Base-by-base conservation (phyloP, 2,888 invertebrate genomes). In the Phasia obesa region DNA sequence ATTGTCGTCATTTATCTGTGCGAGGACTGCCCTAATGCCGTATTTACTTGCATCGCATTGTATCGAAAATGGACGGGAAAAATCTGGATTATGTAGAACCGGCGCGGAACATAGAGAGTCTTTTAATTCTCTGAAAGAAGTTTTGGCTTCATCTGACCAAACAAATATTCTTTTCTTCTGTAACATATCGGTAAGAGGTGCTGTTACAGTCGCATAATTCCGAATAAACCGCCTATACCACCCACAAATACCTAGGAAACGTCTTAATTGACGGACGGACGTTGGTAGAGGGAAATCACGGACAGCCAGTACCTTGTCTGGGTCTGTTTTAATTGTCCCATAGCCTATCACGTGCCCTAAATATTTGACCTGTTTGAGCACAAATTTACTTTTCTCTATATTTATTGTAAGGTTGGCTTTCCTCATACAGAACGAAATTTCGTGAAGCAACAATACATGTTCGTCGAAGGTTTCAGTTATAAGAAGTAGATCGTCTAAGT, bases 401-500 rank as follows among this genome's bases (percentile, higher is more conserved):
- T 59, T 59, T 6, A 60, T 60, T 0, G 42, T 55, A 1, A 38
- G 13, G 25, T 42, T 27, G 0, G 42, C 38, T 42, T 42, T 55
- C 38, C 51, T 38, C 38, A 38, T 7, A 13, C n/a, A 67, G 17
- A 19, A 49, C 6, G 31, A 5, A 31, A 31, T 31, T 31, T 64
- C 78, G 17, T 53, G 64, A 13, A 44, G 42, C 9, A 51, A 23
- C 23, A 47, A 19, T 3, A 79, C 25, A 49, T 79, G 65, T 42
- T 53, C 31, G 4, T 79, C 79, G 21, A 73, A 79, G 25, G n/a
- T 51, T 27, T 62, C 79, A 7, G 67, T 64, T 6, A 31, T 73
- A 4, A 73, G 17, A 11, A 79, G 51, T 13, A 79, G 42, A n/a
- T 79, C 59, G n/a, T 74, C 79, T 9, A 73, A 51, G 47, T 57